Conservation (phyloP, 2,888 invertebrate genomes). For the Arge pagana region DNA sequence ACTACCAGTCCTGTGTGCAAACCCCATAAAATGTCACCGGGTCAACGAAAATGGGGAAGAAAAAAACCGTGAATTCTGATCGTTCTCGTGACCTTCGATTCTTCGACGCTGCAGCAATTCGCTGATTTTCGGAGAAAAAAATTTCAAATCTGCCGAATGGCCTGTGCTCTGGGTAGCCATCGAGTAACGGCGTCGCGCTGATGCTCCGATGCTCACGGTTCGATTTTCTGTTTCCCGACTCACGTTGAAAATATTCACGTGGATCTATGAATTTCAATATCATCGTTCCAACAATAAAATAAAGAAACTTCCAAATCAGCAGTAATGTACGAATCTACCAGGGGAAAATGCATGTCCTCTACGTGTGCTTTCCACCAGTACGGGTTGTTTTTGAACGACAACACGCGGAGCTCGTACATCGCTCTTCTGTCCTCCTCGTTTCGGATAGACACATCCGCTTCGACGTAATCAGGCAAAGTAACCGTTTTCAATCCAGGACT, state of each 20-base stretch:
- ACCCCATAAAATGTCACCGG: no score
- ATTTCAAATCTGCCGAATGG: constrained; percentile 8
- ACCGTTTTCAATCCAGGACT: constrained; percentile 9
- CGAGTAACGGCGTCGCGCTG: not conserved
- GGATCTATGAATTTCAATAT: constrained; percentile 2
- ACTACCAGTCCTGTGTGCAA: not conserved
- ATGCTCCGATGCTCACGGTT: constrained; percentile 6
- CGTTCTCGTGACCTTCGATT: constrained; percentile 6
- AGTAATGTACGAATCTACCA: not conserved
- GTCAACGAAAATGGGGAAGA: no score
- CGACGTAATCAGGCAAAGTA: constrained; percentile 10
- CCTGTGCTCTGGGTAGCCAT: no score
- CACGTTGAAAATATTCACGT: constrained; percentile 10
- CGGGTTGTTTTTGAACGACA: constrained; percentile 13
- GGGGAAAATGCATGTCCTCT: constrained; percentile 13
- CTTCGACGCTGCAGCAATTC: not conserved
- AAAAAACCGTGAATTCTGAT: no score
- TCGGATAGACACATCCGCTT: constrained; percentile 13
- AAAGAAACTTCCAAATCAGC: not conserved
- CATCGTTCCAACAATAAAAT: no score
- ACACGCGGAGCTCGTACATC: constrained; percentile 10
- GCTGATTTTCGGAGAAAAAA: not conserved
- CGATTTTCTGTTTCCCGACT: not conserved
- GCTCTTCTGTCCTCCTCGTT: not conserved
- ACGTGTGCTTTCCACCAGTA: constrained; percentile 14